Evolutionary conservation across 2,113 vertebrate genomes (phyloP).

Genomic region (Sprattus sprattus): DNA sequence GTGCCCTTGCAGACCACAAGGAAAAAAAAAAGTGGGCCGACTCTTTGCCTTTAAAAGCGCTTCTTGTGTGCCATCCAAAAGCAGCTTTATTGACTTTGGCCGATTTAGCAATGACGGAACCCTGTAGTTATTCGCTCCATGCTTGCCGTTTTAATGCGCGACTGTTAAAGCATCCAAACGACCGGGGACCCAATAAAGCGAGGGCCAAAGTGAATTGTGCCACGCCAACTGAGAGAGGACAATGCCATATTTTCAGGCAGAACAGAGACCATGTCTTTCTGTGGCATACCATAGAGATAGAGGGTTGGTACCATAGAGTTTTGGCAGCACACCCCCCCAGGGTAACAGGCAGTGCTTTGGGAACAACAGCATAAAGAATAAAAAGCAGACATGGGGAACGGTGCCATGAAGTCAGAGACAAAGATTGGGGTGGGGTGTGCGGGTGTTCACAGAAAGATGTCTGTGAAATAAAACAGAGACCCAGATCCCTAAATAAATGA

Average conservation of each 20-base stretch:
- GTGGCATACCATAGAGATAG: conserved; percentile 18
- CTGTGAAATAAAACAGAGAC: not conserved
- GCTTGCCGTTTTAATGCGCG: not conserved
- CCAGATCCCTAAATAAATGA: not conserved
- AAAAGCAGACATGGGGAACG: not conserved
- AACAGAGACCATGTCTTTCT: not conserved
- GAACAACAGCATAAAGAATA: not conserved
- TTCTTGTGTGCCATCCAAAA: not conserved
- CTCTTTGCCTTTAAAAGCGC: not conserved
- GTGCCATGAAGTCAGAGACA: not conserved
- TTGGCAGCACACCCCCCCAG: not conserved
- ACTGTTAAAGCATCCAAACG: not conserved
- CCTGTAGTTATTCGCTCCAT: not conserved
- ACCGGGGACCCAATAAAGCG: not conserved
- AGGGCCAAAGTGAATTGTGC: not conserved
- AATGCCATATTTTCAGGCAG: conserved; percentile 10
- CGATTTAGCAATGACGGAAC: conserved; percentile 1
- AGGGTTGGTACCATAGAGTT: conserved; percentile 4
- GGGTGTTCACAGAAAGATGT: not conserved
- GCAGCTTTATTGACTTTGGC: not conserved
- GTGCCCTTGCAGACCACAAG: not conserved
- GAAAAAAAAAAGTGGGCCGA: not conserved
- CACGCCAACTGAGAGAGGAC: not conserved
- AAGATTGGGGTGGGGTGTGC: not conserved
- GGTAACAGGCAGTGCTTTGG: not conserved